phyloP scores from a whole-genome alignment of 2,888 invertebrate genomes.

The Odontocolon sp. region DNA sequence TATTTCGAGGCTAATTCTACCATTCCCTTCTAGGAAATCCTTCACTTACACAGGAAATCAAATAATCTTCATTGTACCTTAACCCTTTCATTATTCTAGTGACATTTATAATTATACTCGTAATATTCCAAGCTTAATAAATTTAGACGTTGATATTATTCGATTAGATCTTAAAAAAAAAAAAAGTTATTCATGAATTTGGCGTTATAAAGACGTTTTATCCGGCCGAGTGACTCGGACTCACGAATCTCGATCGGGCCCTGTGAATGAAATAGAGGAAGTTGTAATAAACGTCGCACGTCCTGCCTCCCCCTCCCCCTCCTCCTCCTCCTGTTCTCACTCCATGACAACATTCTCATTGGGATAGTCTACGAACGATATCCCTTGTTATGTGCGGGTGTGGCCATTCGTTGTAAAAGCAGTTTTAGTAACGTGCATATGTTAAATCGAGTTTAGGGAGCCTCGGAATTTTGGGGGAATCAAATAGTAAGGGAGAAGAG shows the following conservation, averaged over 20 bases:
- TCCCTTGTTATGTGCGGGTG: conserved; percentile 39
- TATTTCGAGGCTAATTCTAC: conserved; percentile 24
- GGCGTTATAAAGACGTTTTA: conserved; percentile 30
- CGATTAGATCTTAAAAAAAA: too few species aligned
- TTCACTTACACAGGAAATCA: conserved; percentile 56
- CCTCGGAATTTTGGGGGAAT: conserved; percentile 33
- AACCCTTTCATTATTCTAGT: conserved; percentile 36
- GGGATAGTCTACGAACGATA: conserved; percentile 9
- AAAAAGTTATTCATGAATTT: background rate
- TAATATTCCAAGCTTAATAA: conserved; percentile 33
- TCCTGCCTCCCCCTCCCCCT: conserved; percentile 37
- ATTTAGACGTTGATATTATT: conserved; percentile 15
- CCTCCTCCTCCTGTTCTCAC: background rate
- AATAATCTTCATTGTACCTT: conserved; percentile 52
- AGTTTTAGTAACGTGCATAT: conserved; percentile 40
- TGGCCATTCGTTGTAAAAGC: conserved; percentile 3
- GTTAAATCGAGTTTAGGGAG: conserved; percentile 25
- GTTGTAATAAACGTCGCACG: conserved; percentile 59
- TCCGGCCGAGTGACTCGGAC: conserved; percentile 43
- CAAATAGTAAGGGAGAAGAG: background rate
- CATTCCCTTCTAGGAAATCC: conserved; percentile 48
- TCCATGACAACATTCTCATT: background rate
- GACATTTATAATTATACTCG: conserved; percentile 50
- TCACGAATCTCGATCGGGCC: conserved; percentile 49
- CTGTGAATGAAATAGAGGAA: conserved; percentile 55